Percentiles rank a stretch among this genome's conserved stretches.
Conservation (phyloP, 2,888 invertebrate genomes). For the Strigamia transsilvanica region DNA sequence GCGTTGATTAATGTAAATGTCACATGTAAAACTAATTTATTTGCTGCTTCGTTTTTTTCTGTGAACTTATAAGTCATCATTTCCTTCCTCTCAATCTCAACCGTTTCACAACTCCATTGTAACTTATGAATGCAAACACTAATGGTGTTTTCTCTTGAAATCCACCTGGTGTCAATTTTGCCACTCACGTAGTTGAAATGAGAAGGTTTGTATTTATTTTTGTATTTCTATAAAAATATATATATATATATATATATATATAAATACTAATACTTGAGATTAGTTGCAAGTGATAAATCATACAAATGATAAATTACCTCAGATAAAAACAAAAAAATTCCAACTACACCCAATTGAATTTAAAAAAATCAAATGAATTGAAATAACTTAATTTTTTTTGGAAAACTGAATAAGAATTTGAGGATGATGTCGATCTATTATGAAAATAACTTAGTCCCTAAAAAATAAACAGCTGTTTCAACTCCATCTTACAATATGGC, state of each 20-base stretch:
- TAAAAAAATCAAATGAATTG: not conserved
- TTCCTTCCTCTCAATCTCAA: not conserved
- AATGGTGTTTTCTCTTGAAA: too few species aligned
- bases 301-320: conserved; percentile 4
- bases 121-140: not conserved
- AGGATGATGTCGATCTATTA: not conserved
- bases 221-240: not conserved
- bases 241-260: too few species aligned
- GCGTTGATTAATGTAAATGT: conserved; percentile 39
- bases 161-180: too few species aligned
- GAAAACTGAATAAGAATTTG: not conserved
- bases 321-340: not conserved
- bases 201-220: not conserved
- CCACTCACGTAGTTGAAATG: not conserved
- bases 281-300: conserved; percentile 3
- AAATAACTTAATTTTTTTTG: not conserved
- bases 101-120: not conserved
- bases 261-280: not conserved
- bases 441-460: not conserved
- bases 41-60: not conserved
- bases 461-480: conserved; percentile 37
- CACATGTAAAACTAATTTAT: conserved; percentile 13
- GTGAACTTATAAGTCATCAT: not conserved
- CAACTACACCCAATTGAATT: conserved; percentile 18
- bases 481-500: conserved; percentile 39